phyloP scores from a whole-genome alignment of 2,113 vertebrate genomes.

The Gulo gulo region DNA sequence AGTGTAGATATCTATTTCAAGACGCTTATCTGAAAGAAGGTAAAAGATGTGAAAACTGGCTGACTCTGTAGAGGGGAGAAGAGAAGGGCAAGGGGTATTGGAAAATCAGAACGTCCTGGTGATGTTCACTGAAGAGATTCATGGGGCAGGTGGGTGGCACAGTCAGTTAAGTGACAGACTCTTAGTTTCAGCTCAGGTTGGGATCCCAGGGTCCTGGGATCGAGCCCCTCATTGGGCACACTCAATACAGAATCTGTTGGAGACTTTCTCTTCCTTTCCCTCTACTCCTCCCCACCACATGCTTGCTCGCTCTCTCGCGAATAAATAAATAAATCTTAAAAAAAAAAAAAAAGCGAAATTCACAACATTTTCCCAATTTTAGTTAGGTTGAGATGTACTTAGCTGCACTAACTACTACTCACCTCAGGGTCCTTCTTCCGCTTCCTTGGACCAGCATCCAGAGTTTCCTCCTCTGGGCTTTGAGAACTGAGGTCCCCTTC shows the following conservation, averaged over 20 bases:
- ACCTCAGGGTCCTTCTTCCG: neutral
- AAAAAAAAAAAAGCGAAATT: neutral
- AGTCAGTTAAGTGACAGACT: neutral
- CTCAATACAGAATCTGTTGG: neutral
- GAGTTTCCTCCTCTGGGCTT: neutral
- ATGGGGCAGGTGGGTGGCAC: neutral
- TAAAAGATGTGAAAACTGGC: neutral
- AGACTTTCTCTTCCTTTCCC: neutral
- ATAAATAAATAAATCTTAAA: neutral
- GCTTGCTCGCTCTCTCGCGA: neutral
- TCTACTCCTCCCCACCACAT: neutral
- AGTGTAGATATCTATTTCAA: neutral
- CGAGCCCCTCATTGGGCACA: neutral
- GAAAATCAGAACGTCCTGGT: neutral
- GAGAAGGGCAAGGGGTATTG: neutral
- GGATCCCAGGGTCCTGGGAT: neutral
- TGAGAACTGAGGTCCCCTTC: neutral
- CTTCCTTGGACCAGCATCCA: neutral
- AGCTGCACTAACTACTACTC: neutral
- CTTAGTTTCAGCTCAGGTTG: neutral
- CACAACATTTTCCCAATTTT: neutral
- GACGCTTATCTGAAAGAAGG: neutral
- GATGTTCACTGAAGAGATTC: neutral
- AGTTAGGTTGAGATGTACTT: neutral
- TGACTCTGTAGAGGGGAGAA: neutral